Percentiles rank a stretch among this genome's conserved stretches.
Conservation (phyloP, 2,113 vertebrate species). For the Smithornis capensis region DNA sequence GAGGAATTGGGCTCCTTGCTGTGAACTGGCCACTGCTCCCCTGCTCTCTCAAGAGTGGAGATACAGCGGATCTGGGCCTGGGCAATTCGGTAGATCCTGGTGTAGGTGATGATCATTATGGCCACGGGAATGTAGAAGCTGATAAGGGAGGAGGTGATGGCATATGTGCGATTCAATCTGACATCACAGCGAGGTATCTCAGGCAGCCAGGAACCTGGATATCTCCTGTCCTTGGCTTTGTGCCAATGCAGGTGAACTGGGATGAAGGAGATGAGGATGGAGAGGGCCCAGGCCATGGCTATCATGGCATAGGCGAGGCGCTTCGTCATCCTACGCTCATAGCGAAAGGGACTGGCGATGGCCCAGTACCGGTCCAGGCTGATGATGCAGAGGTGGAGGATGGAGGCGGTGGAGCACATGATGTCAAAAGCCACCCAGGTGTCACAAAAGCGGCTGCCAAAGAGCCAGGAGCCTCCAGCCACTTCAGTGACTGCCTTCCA, state of each 20-base stretch:
- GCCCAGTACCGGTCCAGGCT: slow-evolving; percentile 86
- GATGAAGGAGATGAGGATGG: slow-evolving; percentile 82
- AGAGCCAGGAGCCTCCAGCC: slow-evolving; percentile 73
- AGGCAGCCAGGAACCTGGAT: background rate
- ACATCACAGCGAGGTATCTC: slow-evolving; percentile 69
- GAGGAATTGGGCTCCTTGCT: slow-evolving; percentile 41
- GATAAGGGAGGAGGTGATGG: slow-evolving; percentile 76
- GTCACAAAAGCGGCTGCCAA: slow-evolving; percentile 76
- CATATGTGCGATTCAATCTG: slow-evolving; percentile 79
- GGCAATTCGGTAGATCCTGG: slow-evolving; percentile 81
- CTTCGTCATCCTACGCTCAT: slow-evolving; percentile 78
- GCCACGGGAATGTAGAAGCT: slow-evolving; percentile 80
- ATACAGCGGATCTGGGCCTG: slow-evolving; percentile 83
- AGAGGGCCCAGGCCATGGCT: slow-evolving; percentile 76
- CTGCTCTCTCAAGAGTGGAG: slow-evolving; percentile 78
- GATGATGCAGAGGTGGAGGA: slow-evolving; percentile 84
- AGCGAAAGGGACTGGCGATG: slow-evolving; percentile 80
- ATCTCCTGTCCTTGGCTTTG: slow-evolving; percentile 32
- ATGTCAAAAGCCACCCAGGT: slow-evolving; percentile 85
- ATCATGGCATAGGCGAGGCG: slow-evolving; percentile 80
- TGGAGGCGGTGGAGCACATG: slow-evolving; percentile 82
- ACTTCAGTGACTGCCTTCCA: slow-evolving; percentile 81
- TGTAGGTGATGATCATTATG: slow-evolving; percentile 83
- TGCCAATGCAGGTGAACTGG: slow-evolving; percentile 83
- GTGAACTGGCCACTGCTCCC: slow-evolving; percentile 51